Conservation (phyloP, 1,140 invertebrate species). For the Stenopsyche tienmushanensis region DNA sequence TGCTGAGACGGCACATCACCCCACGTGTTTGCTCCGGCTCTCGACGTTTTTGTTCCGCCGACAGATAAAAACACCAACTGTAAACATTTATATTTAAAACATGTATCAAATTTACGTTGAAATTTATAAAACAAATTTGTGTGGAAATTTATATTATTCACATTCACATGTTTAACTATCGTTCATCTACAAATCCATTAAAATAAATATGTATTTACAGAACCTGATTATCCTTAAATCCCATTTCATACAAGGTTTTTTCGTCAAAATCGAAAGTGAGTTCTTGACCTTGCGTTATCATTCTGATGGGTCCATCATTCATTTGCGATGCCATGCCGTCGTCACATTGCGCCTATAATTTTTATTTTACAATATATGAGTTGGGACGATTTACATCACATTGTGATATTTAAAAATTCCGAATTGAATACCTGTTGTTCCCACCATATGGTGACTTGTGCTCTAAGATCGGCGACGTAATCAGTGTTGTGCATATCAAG, state of each 20-base stretch:
- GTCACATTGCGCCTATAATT: conserved; percentile 51
- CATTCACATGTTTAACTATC: background rate
- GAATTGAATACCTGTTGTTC: conserved; percentile 54
- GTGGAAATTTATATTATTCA: too few species aligned
- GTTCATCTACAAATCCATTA: background rate
- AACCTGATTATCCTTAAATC: conserved; percentile 86
- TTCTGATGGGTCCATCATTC: conserved; percentile 81
- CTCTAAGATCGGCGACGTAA: conserved; percentile 85
- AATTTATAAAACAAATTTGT: background rate
- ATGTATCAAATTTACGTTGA: conserved; percentile 12
- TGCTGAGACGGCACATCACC: conserved; percentile 74
- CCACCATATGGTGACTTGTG: conserved; percentile 94
- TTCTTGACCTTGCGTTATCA: conserved; percentile 93
- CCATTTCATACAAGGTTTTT: conserved; percentile 83
- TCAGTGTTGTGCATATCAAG: conserved; percentile 78
- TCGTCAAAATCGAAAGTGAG: conserved; percentile 92
- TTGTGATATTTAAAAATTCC: too few species aligned
- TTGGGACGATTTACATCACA: too few species aligned
- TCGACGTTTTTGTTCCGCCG: conserved; percentile 46
- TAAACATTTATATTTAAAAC: conserved; percentile 33
- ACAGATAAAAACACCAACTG: conserved; percentile 88
- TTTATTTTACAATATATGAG: background rate
- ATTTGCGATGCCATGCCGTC: conserved; percentile 63
- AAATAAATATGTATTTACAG: background rate
- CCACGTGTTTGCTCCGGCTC: conserved; percentile 70